phyloP scores from a whole-genome alignment of 1,140 invertebrate genomes.

The Drosophila kanapiae region DNA sequence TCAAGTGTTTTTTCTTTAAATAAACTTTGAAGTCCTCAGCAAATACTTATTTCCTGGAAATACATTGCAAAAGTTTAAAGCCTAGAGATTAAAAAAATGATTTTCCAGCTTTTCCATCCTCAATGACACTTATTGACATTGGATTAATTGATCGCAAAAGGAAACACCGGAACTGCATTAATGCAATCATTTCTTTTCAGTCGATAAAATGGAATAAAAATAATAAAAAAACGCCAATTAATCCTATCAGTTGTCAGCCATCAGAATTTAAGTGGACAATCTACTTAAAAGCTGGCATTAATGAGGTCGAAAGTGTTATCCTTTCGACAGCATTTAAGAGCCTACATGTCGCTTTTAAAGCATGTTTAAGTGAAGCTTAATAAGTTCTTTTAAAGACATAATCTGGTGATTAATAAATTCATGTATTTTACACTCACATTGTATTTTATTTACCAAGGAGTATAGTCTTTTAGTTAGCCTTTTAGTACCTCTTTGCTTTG shows the following conservation, averaged over 20 bases:
- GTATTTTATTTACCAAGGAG: neutral
- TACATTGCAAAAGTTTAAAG: neutral
- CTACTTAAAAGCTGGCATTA: conserved; percentile 26
- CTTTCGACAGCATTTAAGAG: neutral
- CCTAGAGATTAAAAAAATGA: neutral
- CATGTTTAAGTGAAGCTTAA: neutral
- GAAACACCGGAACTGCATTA: conserved; percentile 43
- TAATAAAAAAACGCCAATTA: conserved; percentile 30
- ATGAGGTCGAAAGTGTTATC: conserved; percentile 14
- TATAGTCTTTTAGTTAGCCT: neutral
- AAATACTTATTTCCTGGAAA: neutral
- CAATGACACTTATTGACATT: conserved; percentile 23
- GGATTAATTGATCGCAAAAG: conserved; percentile 31
- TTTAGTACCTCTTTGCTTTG: too few species aligned
- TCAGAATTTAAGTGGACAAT: conserved; percentile 30
- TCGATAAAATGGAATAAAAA: conserved; percentile 33
- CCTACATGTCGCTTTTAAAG: neutral
- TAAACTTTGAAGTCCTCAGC: neutral
- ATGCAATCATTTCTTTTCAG: conserved; percentile 40
- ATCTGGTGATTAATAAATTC: neutral
- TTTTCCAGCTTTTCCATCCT: conserved; percentile 15
- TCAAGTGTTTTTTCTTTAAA: neutral
- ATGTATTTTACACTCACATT: neutral
- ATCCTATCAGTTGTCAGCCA: conserved; percentile 31
- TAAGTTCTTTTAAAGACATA: neutral